Conservation (phyloP, 2,888 invertebrate genomes). For the Horisme vitalbata region DNA sequence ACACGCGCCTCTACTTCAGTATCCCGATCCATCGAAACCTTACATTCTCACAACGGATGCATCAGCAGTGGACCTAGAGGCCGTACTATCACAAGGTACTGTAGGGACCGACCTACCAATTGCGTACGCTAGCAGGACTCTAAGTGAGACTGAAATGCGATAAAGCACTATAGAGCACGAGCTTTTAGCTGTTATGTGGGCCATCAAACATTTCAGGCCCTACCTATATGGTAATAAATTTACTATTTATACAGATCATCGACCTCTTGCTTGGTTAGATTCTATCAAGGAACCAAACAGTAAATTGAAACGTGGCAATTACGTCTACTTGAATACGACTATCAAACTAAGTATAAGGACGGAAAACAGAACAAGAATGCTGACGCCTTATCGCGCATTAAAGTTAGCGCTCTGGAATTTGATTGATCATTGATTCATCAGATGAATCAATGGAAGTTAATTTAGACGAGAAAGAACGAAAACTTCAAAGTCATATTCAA, state of each 20-base stretch:
- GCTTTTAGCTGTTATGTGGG: slow-evolving; percentile 48
- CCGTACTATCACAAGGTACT: background rate
- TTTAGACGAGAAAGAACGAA: slow-evolving; percentile 3
- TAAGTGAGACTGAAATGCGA: slow-evolving; percentile 34
- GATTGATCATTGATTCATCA: too few species aligned
- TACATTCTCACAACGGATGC: slow-evolving; percentile 16
- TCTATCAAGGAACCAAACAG: slow-evolving; percentile 11
- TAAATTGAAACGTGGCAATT: slow-evolving; percentile 14
- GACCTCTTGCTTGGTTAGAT: slow-evolving; percentile 28
- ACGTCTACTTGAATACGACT: slow-evolving; percentile 10
- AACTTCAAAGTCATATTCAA: background rate
- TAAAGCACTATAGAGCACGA: slow-evolving; percentile 49
- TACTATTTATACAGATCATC: slow-evolving; percentile 55
- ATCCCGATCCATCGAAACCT: background rate
- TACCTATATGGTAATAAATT: slow-evolving; percentile 52
- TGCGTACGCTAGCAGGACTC: slow-evolving; percentile 36
- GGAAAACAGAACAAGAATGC: slow-evolving; percentile 14
- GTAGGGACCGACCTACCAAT: slow-evolving; percentile 34
- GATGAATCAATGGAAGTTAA: slow-evolving; percentile 17
- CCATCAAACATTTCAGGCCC: slow-evolving; percentile 47
- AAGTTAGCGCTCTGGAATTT: background rate
- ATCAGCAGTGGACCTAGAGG: slow-evolving; percentile 4
- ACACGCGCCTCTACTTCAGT: slow-evolving; percentile 3
- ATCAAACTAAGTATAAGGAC: slow-evolving; percentile 2
- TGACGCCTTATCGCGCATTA: slow-evolving; percentile 16